Evolutionary conservation across 2,888 invertebrate genomes (phyloP), one percentile per base, ranked within the genome.

Genomic region (Muschampia plurimacula): DNA sequence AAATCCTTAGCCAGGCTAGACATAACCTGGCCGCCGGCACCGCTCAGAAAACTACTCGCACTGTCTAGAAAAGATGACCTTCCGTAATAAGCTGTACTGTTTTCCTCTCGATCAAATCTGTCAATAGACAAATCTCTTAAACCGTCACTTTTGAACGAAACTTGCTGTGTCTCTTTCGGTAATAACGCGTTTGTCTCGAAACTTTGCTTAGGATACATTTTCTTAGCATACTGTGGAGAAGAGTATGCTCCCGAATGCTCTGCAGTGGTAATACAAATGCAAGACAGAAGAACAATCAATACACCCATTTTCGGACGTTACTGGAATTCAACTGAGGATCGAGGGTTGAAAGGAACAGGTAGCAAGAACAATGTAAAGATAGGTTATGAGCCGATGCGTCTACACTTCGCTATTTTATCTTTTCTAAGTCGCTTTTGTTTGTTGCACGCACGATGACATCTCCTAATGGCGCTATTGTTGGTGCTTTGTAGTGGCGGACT

Each of bases 1-100:
- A 97, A 93, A 83, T 97, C 96, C 83, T 95, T 96, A 2, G 97
- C 96, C 76, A 96, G 87, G 73, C 95, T 95, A 2, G 95, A 91
- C 82, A 96, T 85, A 79, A 96, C 91, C 75, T 95, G 95, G 0
- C 95, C 93, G 10, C 95, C 94, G 0, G 93, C 86, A 6, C 91
- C 89, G 74, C 88, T 91, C 4, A 95, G 81, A 74, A 95, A 92
- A 71, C 83, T 91, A 2, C 94, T 89, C 59, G 94, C 94, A 0
- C 89, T 81, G 13, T 90, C 90, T 73, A 94, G 76, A 36, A 95
- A 87, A 13, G 92, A 88, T 0, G 93, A 89, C 55, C 91, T 81
- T 3, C 85, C 90, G 59, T 89, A 88, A 67, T 84, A 80, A 12
- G 80, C 75, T 13, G 90, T 91, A 52, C 89, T 86, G 66, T 90